A percentile compares a stretch with the other conserved stretches of the same genome.
These are phyloP conservation scores for Ommatoiulus sabulosus DNA, from an alignment of 2,888 invertebrate genomes.

Conservation along the genomic window DNA sequence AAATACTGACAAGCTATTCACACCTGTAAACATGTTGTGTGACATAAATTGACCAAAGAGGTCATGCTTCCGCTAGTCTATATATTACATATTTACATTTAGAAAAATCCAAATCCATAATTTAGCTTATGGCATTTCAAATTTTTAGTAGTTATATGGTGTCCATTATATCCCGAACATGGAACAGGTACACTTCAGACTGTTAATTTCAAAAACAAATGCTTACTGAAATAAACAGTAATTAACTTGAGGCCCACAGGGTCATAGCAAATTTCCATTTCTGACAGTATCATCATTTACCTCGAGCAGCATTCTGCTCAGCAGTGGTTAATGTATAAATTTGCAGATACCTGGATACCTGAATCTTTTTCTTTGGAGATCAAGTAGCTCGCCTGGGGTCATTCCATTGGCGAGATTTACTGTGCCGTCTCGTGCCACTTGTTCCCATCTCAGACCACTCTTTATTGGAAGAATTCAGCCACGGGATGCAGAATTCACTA, in stretches of 20 bases:
- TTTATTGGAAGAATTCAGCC: constrained; percentile 50
- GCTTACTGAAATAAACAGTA: not conserved
- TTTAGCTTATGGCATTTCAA: not conserved
- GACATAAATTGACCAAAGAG: not conserved
- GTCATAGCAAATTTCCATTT: not conserved
- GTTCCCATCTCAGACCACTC: constrained; percentile 48
- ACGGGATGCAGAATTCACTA: constrained; percentile 38
- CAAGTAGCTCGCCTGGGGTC: constrained; percentile 14
- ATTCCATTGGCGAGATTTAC: constrained; percentile 29
- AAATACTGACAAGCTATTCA: not conserved
- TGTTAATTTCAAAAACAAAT: not conserved
- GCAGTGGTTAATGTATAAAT: not conserved
- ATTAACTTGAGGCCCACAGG: not conserved
- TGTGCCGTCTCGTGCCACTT: constrained; percentile 18
- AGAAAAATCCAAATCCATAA: not conserved
- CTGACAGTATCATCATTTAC: not conserved
- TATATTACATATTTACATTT: constrained; percentile 18
- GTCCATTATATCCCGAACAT: not conserved
- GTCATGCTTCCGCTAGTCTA: not conserved
- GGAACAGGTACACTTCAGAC: not conserved
- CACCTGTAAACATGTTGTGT: not conserved
- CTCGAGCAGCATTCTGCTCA: not conserved
- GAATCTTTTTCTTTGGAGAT: not conserved
- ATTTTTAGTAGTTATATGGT: not conserved
- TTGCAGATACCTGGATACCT: not conserved